Conservation (phyloP, 2,888 invertebrate genomes). For the Yponomeuta cagnagella region DNA sequence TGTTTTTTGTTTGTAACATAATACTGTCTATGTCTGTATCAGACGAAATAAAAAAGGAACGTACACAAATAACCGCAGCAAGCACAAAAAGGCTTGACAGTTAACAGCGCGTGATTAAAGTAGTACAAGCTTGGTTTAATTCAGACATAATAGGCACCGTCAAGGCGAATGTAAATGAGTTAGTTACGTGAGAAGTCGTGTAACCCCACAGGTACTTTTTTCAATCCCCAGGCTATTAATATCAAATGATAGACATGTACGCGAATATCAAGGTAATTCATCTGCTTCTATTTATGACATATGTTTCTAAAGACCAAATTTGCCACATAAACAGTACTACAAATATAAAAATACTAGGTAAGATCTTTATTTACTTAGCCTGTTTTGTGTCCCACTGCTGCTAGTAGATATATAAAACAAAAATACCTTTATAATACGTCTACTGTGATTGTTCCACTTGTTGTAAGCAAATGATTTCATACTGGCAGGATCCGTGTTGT, state of each 20-base stretch:
- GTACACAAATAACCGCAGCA: conserved; percentile 15
- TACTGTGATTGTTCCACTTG: neutral
- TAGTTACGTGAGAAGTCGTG: neutral
- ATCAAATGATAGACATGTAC: neutral
- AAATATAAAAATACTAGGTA: neutral
- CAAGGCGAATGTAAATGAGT: conserved; percentile 21
- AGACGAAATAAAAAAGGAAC: conserved; percentile 9
- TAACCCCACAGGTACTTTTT: neutral
- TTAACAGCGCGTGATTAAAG: conserved; percentile 22
- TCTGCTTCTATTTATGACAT: neutral
- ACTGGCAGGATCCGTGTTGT: neutral
- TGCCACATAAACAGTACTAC: neutral
- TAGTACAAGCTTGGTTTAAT: conserved; percentile 19
- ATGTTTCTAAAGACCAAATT: neutral
- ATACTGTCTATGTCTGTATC: conserved; percentile 14
- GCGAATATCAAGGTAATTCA: neutral
- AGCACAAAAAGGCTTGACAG: conserved; percentile 17
- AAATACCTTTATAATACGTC: neutral
- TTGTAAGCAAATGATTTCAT: neutral
- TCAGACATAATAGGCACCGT: conserved; percentile 18
- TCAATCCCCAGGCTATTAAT: neutral
- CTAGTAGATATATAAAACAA: too few species aligned
- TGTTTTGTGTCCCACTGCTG: too few species aligned
- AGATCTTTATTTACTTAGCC: too few species aligned
- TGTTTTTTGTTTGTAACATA: conserved; percentile 24